Percentiles rank a stretch among this genome's conserved stretches.
Conservation (phyloP, 2,797 vertebrate species). For the Parotocinclus haroldoi region DNA sequence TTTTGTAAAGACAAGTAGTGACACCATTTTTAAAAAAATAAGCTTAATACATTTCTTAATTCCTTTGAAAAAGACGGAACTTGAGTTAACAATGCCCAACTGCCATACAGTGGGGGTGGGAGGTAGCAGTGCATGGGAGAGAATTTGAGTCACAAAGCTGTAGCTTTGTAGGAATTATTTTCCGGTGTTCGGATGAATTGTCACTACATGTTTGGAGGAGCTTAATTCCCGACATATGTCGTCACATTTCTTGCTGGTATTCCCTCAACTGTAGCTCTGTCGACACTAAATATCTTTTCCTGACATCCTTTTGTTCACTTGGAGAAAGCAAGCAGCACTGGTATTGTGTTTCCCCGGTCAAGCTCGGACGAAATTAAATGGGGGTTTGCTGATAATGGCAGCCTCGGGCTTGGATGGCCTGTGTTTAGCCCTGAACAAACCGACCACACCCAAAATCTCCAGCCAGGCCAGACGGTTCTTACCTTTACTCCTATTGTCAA, state of each 20-base stretch:
- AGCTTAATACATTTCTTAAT: too few relatives aligned
- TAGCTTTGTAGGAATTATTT: not conserved
- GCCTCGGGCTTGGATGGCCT: slow-evolving; percentile 4
- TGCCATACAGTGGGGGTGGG: not conserved
- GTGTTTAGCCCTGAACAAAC: slow-evolving; percentile 32
- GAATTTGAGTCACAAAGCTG: not conserved
- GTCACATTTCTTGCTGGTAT: slow-evolving; percentile 10
- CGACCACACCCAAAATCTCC: slow-evolving; percentile 44
- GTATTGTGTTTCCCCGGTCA: slow-evolving; percentile 28
- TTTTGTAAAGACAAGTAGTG: too few relatives aligned
- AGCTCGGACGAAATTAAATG: slow-evolving; percentile 1
- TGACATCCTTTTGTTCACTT: slow-evolving; percentile 4
- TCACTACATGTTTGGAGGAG: not conserved
- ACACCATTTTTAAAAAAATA: too few relatives aligned
- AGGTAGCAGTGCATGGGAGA: too few relatives aligned
- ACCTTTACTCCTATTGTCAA: slow-evolving; percentile 18
- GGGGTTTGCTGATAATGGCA: slow-evolving; percentile 29
- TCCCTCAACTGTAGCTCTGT: slow-evolving; percentile 20
- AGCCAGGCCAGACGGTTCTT: not conserved
- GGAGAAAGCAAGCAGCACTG: slow-evolving; percentile 1
- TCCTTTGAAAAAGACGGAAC: too few relatives aligned
- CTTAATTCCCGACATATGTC: not conserved
- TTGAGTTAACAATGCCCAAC: too few relatives aligned
- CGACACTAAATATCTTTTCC: slow-evolving; percentile 31
- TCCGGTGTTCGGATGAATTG: not conserved